phyloP scores from a whole-genome alignment of 2,113 vertebrate genomes.

The Lamprotornis superbus region DNA sequence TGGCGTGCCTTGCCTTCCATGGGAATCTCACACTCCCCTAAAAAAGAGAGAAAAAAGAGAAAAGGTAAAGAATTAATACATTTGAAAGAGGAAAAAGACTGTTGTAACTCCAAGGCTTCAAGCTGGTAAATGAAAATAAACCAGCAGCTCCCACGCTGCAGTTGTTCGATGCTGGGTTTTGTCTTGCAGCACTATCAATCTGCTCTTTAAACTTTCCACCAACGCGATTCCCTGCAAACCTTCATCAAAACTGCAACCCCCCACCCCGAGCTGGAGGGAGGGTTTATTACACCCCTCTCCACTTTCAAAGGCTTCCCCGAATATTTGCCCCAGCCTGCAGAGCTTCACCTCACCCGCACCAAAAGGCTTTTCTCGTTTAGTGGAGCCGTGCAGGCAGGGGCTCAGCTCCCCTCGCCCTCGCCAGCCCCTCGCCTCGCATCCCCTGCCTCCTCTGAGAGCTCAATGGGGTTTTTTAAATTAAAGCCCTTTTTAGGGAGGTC shows the following conservation, averaged over 20 bases:
- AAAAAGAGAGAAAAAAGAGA: not conserved
- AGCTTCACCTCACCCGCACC: constrained; percentile 29
- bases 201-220: constrained; percentile 35
- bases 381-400: not conserved
- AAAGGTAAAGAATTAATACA: not conserved
- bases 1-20: not conserved
- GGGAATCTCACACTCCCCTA: not conserved
- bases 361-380: constrained; percentile 27
- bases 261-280: not conserved
- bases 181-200: constrained; percentile 18
- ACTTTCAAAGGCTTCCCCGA: constrained; percentile 47
- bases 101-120: not conserved
- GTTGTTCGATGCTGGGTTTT: constrained; percentile 6
- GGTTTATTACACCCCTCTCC: constrained; percentile 57
- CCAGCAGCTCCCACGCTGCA: not conserved
- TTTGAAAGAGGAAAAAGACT: not conserved
- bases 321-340: constrained; percentile 35
- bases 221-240: not conserved
- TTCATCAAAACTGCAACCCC: constrained; percentile 18
- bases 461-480: not conserved
- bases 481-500: not conserved
- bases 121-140: constrained; percentile 16
- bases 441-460: not conserved
- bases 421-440: not conserved
- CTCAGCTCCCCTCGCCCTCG: not conserved